These are phyloP conservation scores for Hyperopisus bebe DNA, from an alignment of 2,113 vertebrate genomes.

Conservation along the genomic window DNA sequence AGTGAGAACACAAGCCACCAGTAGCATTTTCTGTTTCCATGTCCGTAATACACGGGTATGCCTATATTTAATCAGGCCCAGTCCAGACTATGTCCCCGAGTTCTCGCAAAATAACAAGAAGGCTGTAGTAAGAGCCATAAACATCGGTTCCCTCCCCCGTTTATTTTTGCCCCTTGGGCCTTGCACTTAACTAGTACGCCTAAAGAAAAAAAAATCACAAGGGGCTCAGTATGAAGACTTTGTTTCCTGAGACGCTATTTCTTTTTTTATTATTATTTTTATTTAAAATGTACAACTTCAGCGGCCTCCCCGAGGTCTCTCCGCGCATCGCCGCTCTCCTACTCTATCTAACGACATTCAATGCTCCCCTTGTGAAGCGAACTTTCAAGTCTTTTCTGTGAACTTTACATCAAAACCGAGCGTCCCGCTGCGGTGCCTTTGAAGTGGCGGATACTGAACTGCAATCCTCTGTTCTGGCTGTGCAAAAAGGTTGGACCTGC, in stretches of 20 bases:
- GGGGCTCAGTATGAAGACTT: not conserved
- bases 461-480: conserved; percentile 1
- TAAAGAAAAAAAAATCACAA: not conserved
- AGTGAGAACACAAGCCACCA: not conserved
- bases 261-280: not conserved
- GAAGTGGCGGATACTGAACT: conserved; percentile 48
- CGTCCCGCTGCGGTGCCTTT: conserved; percentile 51
- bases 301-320: not conserved
- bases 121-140: not conserved
- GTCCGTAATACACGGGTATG: not conserved
- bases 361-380: conserved; percentile 46
- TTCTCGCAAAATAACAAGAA: not conserved
- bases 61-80: not conserved
- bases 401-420: conserved; percentile 66
- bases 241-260: not conserved
- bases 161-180: not conserved
- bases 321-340: conserved; percentile 38
- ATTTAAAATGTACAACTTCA: conserved; percentile 14
- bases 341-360: conserved; percentile 43
- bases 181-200: not conserved
- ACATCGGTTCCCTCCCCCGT: too few relatives aligned
- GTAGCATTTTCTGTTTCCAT: not conserved
- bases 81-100: not conserved
- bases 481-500: not conserved
- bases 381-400: conserved; percentile 65